Conservation (phyloP, 92 coral and sea anemone genomes). For the Pocillopora meandrina region DNA sequence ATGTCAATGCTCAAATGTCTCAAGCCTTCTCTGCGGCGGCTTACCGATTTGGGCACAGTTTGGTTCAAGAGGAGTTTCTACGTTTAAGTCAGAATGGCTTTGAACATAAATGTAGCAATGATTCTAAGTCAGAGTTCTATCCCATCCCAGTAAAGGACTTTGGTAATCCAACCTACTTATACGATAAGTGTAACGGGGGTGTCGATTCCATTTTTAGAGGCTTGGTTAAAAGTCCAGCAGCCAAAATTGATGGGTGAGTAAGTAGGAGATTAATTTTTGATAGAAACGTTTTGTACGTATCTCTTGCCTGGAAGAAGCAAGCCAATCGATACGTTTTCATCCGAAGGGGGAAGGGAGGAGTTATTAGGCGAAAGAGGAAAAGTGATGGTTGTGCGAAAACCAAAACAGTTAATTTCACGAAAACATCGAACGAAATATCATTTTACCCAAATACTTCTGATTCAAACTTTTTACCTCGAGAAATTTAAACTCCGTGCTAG, state of each 20-base stretch:
- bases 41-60: slow-evolving; percentile 70
- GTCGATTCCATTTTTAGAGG: slow-evolving; percentile 9
- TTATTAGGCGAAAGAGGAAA: no score
- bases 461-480: no score
- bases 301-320: neutral
- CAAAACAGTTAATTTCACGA: neutral
- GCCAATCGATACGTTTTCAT: no score
- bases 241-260: slow-evolving; percentile 11
- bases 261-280: neutral
- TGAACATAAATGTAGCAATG: no score
- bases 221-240: neutral
- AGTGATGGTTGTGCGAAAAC: no score
- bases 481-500: no score
- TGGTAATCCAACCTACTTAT: slow-evolving; percentile 2
- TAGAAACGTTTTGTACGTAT: no score
- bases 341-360: no score
- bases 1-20: slow-evolving; percentile 43
- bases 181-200: neutral
- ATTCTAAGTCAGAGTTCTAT: neutral
- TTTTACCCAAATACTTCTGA: neutral
- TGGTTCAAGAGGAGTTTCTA: slow-evolving; percentile 44
- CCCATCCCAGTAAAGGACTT: neutral
- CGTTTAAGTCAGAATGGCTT: slow-evolving; percentile 8
- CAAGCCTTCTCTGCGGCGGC: slow-evolving; percentile 67
- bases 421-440: neutral